phyloP scores from a whole-genome alignment of 2,888 invertebrate species.

The Drosophila antonietae region DNA sequence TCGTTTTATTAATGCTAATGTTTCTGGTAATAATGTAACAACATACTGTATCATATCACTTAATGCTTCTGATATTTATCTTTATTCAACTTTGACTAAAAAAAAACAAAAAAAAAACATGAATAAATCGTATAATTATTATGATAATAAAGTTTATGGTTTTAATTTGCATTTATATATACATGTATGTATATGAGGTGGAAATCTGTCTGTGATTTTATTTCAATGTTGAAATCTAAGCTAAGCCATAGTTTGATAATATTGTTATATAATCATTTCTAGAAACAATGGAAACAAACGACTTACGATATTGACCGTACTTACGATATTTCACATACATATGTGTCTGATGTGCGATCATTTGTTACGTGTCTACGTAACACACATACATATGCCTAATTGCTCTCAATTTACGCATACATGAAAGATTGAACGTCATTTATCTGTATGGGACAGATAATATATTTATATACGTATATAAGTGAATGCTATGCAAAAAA shows the following conservation, averaged over 20 bases:
- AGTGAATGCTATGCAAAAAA: not conserved
- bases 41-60: not conserved
- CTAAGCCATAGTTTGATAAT: not conserved
- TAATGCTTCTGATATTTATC: not conserved
- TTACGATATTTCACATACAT: conserved; percentile 3
- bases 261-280: not conserved
- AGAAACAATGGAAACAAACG: conserved; percentile 2
- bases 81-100: not conserved
- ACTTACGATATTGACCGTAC: conserved; percentile 2
- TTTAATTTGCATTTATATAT: not conserved
- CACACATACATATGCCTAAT: not conserved
- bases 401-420: conserved; percentile 2
- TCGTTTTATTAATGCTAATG: conserved; percentile 14
- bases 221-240: not conserved
- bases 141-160: not conserved
- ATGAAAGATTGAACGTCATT: not conserved
- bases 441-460: not conserved
- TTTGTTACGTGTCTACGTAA: conserved; percentile 1
- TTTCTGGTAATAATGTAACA: not conserved
- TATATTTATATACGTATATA: not conserved
- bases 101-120: not conserved
- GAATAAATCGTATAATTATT: not conserved
- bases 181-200: not conserved
- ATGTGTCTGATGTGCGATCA: conserved; percentile 6
- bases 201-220: not conserved